phyloP scores from a whole-genome alignment of 64 coral and sea anemone genomes.

The Pocillopora verrucosa region DNA sequence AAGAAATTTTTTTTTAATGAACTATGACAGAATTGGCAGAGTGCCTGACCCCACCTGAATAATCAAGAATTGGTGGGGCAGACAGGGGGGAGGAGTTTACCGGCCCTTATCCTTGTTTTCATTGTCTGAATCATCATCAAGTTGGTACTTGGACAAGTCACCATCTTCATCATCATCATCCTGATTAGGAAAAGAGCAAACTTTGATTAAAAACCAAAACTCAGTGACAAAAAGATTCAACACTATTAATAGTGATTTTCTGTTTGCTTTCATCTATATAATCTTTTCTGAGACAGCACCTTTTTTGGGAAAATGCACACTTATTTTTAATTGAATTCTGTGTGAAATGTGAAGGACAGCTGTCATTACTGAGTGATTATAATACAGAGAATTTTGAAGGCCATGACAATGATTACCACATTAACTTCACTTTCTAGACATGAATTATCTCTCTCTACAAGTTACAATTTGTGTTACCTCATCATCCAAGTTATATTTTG shows the following conservation, averaged over 20 bases:
- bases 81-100: conserved; percentile 73
- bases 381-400: no score
- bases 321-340: no score
- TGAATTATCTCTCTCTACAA: not conserved
- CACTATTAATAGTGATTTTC: not conserved
- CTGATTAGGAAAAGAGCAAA: conserved; percentile 1
- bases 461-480: conserved; percentile 42
- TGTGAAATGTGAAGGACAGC: no score
- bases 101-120: conserved; percentile 99
- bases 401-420: no score
- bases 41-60: conserved; percentile 81
- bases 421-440: no score
- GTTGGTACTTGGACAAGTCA: conserved; percentile 86
- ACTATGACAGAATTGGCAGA: conserved; percentile 20
- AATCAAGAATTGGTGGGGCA: conserved; percentile 70
- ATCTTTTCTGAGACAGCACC: no score
- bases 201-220: not conserved
- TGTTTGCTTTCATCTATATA: not conserved
- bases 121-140: conserved; percentile 78
- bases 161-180: conserved; percentile 79
- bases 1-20: not conserved
- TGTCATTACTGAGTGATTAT: no score
- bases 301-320: no score
- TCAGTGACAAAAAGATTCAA: not conserved
- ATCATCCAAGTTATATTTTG: conserved; percentile 98